Percentiles rank a stretch among this genome's conserved stretches.
phyloP scores from a whole-genome alignment of 2,113 vertebrate species.

The Neogobius melanostomus region DNA sequence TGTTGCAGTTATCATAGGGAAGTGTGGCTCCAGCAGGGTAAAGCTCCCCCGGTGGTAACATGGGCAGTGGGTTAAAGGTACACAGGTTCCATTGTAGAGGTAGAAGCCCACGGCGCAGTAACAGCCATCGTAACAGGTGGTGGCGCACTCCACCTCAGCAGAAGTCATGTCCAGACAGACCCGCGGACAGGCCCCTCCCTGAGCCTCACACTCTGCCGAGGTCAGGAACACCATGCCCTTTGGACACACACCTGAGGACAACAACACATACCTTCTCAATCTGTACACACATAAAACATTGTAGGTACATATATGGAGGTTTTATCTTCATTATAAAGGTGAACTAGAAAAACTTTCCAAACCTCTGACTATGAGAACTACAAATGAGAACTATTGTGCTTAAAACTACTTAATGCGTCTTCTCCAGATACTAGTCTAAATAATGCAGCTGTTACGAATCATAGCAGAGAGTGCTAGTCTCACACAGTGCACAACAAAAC shows the following conservation, averaged over 20 bases:
- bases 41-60: slow-evolving; percentile 80
- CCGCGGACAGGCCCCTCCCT: slow-evolving; percentile 78
- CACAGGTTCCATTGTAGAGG: slow-evolving; percentile 80
- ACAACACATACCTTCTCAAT: too few relatives aligned
- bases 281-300: too few relatives aligned
- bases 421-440: too few relatives aligned
- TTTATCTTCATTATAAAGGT: too few relatives aligned
- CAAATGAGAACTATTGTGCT: too few relatives aligned
- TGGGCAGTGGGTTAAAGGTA: slow-evolving; percentile 71
- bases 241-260: slow-evolving; percentile 78
- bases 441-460: too few relatives aligned
- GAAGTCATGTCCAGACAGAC: slow-evolving; percentile 81
- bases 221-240: slow-evolving; percentile 74
- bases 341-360: too few relatives aligned
- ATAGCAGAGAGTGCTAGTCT: too few relatives aligned
- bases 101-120: slow-evolving; percentile 80
- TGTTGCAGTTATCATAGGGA: slow-evolving; percentile 78
- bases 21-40: slow-evolving; percentile 57
- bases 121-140: slow-evolving; percentile 81
- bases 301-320: too few relatives aligned
- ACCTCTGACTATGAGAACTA: too few relatives aligned
- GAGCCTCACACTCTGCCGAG: slow-evolving; percentile 72
- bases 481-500: too few relatives aligned
- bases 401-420: too few relatives aligned
- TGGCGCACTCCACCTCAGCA: slow-evolving; percentile 77